Percentiles rank a stretch among this genome's conserved stretches.
Evolutionary conservation across 2,113 vertebrate species (phyloP).

Genomic region (Esox niger): DNA sequence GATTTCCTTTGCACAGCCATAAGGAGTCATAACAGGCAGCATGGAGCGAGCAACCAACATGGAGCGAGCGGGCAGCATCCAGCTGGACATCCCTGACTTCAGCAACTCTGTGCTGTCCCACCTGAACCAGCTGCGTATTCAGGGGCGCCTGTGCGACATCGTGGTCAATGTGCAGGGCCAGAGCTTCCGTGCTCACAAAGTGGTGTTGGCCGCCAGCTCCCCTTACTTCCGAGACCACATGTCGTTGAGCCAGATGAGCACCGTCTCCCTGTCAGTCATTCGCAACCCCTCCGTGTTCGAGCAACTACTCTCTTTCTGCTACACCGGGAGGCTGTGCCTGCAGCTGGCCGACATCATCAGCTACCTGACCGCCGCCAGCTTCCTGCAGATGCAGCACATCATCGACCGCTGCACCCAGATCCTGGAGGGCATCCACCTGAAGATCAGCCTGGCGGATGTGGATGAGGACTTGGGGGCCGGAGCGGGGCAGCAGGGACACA

Average conservation of each 20-base stretch:
- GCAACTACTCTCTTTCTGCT: constrained; percentile 96
- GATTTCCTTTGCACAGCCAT: neutral
- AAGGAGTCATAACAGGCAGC: constrained; percentile 13
- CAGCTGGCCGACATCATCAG: constrained; percentile 97
- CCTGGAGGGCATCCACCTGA: constrained; percentile 95
- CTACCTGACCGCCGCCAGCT: constrained; percentile 96
- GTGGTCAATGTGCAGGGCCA: constrained; percentile 96
- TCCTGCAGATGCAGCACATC: constrained; percentile 98
- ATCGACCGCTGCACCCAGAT: constrained; percentile 98
- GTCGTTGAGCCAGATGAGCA: constrained; percentile 98
- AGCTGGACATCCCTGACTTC: constrained; percentile 97
- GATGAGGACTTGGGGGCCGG: constrained; percentile 80
- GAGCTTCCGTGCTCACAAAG: constrained; percentile 95
- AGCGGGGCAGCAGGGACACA: constrained; percentile 64
- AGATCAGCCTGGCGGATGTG: constrained; percentile 87
- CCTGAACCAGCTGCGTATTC: constrained; percentile 94
- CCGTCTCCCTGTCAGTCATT: constrained; percentile 94
- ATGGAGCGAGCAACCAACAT: constrained; percentile 70
- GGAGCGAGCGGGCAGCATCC: constrained; percentile 95
- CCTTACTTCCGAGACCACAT: constrained; percentile 99
- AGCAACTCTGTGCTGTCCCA: constrained; percentile 96
- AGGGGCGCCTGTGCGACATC: constrained; percentile 96
- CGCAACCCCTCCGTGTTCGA: constrained; percentile 95
- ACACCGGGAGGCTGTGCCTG: constrained; percentile 91
- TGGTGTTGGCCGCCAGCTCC: constrained; percentile 95